These are phyloP conservation scores for cattle (Bos taurus) DNA, from an alignment of 2,113 vertebrate species.

Conservation along the genomic window DNA sequence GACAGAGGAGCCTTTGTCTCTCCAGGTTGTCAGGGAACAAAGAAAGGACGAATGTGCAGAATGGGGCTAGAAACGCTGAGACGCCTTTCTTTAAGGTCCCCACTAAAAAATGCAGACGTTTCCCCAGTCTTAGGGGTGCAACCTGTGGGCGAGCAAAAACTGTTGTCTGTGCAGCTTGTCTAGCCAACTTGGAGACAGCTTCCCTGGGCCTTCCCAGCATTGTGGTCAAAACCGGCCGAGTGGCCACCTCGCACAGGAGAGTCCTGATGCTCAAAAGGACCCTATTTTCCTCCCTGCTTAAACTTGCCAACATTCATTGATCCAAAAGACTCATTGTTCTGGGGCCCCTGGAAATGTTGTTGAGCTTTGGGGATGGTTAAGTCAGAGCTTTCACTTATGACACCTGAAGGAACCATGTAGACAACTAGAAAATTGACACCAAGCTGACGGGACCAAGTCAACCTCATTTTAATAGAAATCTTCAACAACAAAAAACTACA, in stretches of 20 bases:
- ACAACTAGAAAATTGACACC: background rate
- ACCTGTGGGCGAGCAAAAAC: accelerated
- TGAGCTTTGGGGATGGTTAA: background rate
- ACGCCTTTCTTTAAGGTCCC: background rate
- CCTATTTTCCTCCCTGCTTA: background rate
- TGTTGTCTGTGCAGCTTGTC: background rate
- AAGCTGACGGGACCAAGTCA: background rate
- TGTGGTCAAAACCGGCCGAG: background rate
- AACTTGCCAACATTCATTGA: background rate
- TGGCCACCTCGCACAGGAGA: background rate
- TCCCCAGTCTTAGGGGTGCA: background rate
- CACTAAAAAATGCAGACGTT: background rate
- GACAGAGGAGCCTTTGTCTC: conserved; percentile 53
- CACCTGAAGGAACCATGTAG: background rate
- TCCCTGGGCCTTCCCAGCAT: no score
- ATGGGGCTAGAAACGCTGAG: background rate
- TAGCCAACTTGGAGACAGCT: background rate
- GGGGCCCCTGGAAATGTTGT: no score
- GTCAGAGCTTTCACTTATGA: background rate
- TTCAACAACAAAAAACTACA: background rate
- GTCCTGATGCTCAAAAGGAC: background rate
- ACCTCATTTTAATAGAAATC: background rate
- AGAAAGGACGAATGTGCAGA: conserved; percentile 35
- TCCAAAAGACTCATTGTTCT: background rate
- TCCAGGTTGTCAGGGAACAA: background rate